These are phyloP conservation scores for Drosophila sucinea DNA, from an alignment of 1,140 invertebrate genomes.

Conservation along the genomic window DNA sequence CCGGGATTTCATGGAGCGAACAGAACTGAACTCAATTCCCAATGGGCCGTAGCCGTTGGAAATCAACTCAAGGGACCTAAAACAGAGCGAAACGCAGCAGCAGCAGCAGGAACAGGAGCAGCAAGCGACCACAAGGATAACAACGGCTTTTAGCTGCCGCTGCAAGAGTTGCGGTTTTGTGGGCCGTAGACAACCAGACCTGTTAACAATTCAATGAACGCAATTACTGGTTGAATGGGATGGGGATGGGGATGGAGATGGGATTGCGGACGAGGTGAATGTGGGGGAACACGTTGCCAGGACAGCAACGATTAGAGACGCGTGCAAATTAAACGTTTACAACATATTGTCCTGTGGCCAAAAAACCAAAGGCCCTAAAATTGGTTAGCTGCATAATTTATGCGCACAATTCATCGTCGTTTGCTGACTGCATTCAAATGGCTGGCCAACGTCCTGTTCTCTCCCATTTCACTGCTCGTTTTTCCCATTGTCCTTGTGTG, in stretches of 20 bases:
- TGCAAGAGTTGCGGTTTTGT: slow-evolving; percentile 57
- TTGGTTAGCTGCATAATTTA: slow-evolving; percentile 78
- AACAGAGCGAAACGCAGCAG: slow-evolving; percentile 46
- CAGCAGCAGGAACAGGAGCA: not conserved
- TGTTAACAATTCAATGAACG: slow-evolving; percentile 81
- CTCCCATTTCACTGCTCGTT: slow-evolving; percentile 30
- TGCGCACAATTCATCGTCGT: slow-evolving; percentile 68
- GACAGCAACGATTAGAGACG: slow-evolving; percentile 76
- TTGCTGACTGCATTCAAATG: slow-evolving; percentile 59
- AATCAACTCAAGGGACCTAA: slow-evolving; percentile 68
- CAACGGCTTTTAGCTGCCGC: slow-evolving; percentile 8
- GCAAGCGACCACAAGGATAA: slow-evolving; percentile 7
- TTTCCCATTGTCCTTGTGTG: slow-evolving; percentile 12
- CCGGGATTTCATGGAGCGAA: slow-evolving; percentile 48
- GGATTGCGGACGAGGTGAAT: slow-evolving; percentile 12
- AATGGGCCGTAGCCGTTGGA: slow-evolving; percentile 41
- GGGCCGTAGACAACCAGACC: slow-evolving; percentile 57
- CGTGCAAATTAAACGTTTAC: slow-evolving; percentile 77
- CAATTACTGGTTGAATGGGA: slow-evolving; percentile 62
- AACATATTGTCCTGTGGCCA: slow-evolving; percentile 66
- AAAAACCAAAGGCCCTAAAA: slow-evolving; percentile 42
- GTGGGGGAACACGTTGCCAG: slow-evolving; percentile 54
- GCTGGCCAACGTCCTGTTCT: slow-evolving; percentile 34
- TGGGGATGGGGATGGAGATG: slow-evolving; percentile 17
- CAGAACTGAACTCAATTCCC: slow-evolving; percentile 21